These are phyloP conservation scores for Pseudomyrmex pallidus DNA, from an alignment of 1,140 invertebrate species.

Conservation along the genomic window DNA sequence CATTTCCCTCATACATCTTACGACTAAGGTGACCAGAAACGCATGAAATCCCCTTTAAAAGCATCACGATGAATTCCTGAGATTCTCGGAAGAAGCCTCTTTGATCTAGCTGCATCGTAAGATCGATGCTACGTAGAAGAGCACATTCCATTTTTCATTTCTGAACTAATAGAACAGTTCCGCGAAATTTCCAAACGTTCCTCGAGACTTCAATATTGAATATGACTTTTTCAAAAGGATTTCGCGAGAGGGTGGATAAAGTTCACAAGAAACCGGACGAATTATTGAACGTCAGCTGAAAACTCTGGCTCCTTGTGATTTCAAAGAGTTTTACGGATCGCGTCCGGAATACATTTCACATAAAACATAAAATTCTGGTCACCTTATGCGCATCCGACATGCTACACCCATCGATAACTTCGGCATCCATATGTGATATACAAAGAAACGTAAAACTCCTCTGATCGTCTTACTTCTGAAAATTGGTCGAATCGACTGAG, in stretches of 20 bases:
- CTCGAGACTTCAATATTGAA: not conserved
- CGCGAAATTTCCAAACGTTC: not conserved
- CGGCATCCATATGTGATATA: not conserved
- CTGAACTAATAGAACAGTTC: not conserved
- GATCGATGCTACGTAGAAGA: not conserved
- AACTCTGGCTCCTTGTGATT: not conserved
- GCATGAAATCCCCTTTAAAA: not conserved
- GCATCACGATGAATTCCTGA: not conserved
- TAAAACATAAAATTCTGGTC: slow-evolving; percentile 44
- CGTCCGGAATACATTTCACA: not conserved
- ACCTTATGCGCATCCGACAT: slow-evolving; percentile 15
- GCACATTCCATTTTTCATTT: not conserved
- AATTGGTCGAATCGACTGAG: slow-evolving; percentile 46
- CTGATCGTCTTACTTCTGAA: slow-evolving; percentile 5
- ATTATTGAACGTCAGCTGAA: not conserved
- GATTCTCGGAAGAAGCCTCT: not conserved
- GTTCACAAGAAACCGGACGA: not conserved
- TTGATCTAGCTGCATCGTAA: not conserved
- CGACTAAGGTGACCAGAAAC: slow-evolving; percentile 48
- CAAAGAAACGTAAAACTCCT: not conserved
- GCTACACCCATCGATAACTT: not conserved
- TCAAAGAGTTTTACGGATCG: not conserved
- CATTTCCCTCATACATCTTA: slow-evolving; percentile 14
- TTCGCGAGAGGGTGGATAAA: not conserved
- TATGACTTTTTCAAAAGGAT: not conserved